Evolutionary conservation across 53 echinoderm and acorn worm genomes (phyloP).

Genomic region (Echinometra lucunter): DNA sequence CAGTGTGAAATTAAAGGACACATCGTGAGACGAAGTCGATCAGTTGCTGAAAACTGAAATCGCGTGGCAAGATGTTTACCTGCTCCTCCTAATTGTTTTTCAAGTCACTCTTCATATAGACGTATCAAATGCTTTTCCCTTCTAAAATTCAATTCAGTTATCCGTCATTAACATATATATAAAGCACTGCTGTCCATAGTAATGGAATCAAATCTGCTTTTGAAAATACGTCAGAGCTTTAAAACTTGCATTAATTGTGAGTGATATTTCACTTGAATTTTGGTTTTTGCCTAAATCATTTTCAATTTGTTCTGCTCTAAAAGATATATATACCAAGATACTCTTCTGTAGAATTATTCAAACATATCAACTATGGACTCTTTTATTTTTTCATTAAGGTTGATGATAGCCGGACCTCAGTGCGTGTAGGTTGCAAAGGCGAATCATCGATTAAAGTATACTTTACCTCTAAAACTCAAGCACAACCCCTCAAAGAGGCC

Average conservation of each 20-base stretch:
- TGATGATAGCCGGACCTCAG: too few relatives aligned
- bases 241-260: too few relatives aligned
- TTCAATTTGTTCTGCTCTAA: too few relatives aligned
- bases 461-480: neutral
- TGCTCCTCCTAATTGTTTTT: too few relatives aligned
- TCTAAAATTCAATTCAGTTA: neutral
- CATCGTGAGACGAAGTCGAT: neutral
- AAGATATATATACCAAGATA: too few relatives aligned
- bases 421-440: neutral
- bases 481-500: neutral
- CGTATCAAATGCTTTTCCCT: neutral
- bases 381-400: too few relatives aligned
- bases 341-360: too few relatives aligned
- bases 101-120: neutral
- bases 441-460: neutral
- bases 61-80: neutral
- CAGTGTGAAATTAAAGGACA: conserved; percentile 50
- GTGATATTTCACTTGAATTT: too few relatives aligned
- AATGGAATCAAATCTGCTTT: too few relatives aligned
- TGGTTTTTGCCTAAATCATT: too few relatives aligned
- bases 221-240: too few relatives aligned
- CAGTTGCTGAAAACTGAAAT: neutral
- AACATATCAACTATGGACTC: too few relatives aligned
- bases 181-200: neutral
- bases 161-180: neutral